These are phyloP conservation scores for Epirrhoe alternata DNA, from an alignment of 2,888 invertebrate genomes.

Conservation along the genomic window DNA sequence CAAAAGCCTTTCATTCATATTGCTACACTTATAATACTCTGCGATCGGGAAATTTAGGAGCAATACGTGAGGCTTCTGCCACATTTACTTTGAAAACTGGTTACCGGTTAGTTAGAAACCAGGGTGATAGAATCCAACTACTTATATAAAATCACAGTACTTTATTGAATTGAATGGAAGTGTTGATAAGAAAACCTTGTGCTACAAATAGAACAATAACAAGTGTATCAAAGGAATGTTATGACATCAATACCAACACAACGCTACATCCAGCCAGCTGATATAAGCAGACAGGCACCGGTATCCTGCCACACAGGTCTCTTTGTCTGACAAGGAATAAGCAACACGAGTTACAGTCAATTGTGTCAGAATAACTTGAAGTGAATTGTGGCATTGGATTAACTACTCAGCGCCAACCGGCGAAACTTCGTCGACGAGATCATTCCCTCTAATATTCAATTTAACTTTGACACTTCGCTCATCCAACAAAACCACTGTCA, in stretches of 20 bases:
- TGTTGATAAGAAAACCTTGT: not conserved
- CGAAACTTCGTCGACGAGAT: constrained; percentile 74
- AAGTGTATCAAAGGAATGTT: not conserved
- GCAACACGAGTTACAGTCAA: constrained; percentile 70
- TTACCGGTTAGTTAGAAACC: constrained; percentile 4
- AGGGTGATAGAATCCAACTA: not conserved
- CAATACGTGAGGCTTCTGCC: constrained; percentile 12
- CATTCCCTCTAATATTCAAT: constrained; percentile 84
- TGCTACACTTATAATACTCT: constrained; percentile 3
- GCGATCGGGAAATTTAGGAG: constrained; percentile 9
- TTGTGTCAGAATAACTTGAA: constrained; percentile 75
- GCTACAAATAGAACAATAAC: not conserved
- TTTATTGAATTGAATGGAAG: no score
- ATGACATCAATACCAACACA: not conserved
- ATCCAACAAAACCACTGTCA: constrained; percentile 75
- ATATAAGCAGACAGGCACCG: constrained; percentile 7
- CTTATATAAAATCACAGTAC: no score
- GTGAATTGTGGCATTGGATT: constrained; percentile 81
- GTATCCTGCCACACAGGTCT: constrained; percentile 9
- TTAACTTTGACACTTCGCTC: constrained; percentile 84
- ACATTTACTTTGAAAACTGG: constrained; percentile 7
- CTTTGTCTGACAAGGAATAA: constrained; percentile 64
- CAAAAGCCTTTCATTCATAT: constrained; percentile 4
- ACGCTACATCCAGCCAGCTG: not conserved
- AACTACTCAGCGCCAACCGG: constrained; percentile 76